Conservation (phyloP, 2,888 invertebrate species). For the Drosophila histrio region DNA sequence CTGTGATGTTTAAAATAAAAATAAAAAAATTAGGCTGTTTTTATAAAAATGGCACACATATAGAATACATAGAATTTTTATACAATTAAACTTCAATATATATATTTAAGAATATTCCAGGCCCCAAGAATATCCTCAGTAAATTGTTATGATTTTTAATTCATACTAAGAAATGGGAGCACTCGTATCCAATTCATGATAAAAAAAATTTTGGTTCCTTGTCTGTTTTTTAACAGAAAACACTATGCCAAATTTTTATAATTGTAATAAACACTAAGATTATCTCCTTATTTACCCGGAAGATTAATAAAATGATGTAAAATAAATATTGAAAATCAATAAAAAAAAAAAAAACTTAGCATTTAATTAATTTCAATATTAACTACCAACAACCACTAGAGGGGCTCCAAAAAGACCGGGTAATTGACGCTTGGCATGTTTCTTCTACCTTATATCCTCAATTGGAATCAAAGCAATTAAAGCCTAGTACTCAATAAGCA, state of each 20-base stretch:
- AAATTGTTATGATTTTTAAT: slow-evolving; percentile 22
- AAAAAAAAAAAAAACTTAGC: background rate
- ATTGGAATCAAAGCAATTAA: no score
- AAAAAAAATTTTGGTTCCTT: slow-evolving; percentile 39
- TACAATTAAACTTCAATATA: slow-evolving; percentile 46
- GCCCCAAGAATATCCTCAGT: slow-evolving; percentile 31
- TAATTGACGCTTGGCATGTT: no score
- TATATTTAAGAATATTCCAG: slow-evolving; percentile 39
- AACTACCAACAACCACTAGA: no score
- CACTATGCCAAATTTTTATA: slow-evolving; percentile 50
- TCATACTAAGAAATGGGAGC: slow-evolving; percentile 24
- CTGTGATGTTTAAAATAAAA: slow-evolving; percentile 77
- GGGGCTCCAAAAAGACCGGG: no score
- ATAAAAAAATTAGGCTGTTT: slow-evolving; percentile 40
- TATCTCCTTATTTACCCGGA: slow-evolving; percentile 7
- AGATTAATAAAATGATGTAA: slow-evolving; percentile 16
- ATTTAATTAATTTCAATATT: background rate
- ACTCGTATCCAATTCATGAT: slow-evolving; percentile 23
- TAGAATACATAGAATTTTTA: slow-evolving; percentile 48
- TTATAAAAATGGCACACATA: slow-evolving; percentile 36
- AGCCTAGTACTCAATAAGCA: no score
- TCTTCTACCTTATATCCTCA: no score
- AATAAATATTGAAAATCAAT: slow-evolving; percentile 3
- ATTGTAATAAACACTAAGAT: slow-evolving; percentile 10
- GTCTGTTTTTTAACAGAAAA: slow-evolving; percentile 42